phyloP scores from a whole-genome alignment of 2,113 vertebrate genomes.

The Pterocles burchelli region DNA sequence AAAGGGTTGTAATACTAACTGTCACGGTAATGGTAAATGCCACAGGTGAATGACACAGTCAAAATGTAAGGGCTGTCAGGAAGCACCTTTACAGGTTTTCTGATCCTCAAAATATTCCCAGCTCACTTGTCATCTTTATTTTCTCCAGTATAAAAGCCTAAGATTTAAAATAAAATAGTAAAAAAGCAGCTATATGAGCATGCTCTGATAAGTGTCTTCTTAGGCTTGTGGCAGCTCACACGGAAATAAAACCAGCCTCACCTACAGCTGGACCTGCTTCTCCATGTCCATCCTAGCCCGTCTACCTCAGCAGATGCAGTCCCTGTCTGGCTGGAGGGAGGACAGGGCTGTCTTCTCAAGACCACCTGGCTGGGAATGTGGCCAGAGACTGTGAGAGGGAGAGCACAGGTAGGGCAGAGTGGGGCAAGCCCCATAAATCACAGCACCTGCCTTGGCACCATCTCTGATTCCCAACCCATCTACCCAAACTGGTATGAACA shows the following conservation, averaged over 20 bases:
- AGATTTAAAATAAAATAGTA: not conserved
- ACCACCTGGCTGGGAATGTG: accelerated
- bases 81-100: conserved; percentile 3
- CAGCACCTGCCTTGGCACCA: not conserved
- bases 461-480: not conserved
- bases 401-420: not conserved
- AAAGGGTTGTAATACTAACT: not conserved
- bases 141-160: not conserved
- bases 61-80: not conserved
- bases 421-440: not conserved
- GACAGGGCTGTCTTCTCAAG: not conserved
- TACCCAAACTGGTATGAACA: not conserved
- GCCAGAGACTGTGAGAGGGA: not conserved
- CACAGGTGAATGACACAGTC: not conserved
- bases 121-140: not conserved
- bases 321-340: not conserved
- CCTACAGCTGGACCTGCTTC: not conserved
- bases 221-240: not conserved
- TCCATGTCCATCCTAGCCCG: not conserved
- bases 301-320: not conserved
- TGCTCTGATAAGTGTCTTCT: not conserved
- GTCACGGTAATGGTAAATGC: not conserved
- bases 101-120: not conserved
- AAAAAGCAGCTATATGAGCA: not conserved
- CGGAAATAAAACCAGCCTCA: not conserved